These are phyloP conservation scores for Drosophila baimaii DNA, from an alignment of 1,140 invertebrate genomes.

Conservation along the genomic window DNA sequence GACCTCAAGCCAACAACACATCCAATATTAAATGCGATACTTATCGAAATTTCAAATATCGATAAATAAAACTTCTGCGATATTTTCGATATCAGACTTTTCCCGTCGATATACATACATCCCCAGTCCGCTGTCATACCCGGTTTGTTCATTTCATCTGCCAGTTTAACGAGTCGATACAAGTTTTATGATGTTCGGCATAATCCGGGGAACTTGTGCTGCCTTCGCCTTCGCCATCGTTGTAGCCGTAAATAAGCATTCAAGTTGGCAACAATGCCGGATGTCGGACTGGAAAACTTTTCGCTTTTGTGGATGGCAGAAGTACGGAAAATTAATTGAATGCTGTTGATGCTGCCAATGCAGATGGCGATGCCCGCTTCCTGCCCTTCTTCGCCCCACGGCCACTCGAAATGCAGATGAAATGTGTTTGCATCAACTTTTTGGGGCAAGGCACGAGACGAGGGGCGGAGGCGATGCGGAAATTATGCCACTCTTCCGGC, in stretches of 20 bases:
- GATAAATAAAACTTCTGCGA: too few species aligned
- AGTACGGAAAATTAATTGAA: conserved; percentile 72
- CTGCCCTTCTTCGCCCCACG: conserved; percentile 3
- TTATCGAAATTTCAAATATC: too few species aligned
- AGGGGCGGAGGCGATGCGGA: conserved; percentile 46
- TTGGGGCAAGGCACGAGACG: background rate
- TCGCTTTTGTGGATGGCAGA: conserved; percentile 52
- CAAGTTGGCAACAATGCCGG: conserved; percentile 65
- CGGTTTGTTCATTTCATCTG: conserved; percentile 17
- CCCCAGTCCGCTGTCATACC: too few species aligned
- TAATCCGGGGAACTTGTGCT: conserved; percentile 29
- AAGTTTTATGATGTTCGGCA: conserved; percentile 48
- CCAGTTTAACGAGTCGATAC: conserved; percentile 44
- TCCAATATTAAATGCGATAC: too few species aligned
- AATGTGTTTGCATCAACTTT: conserved; percentile 75
- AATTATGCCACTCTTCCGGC: conserved; percentile 73
- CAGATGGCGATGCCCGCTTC: conserved; percentile 18
- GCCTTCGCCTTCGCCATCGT: conserved; percentile 15
- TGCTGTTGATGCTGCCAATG: conserved; percentile 67
- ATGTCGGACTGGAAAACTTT: conserved; percentile 61
- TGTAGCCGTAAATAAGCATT: conserved; percentile 69
- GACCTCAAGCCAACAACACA: too few species aligned
- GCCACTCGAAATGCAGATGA: conserved; percentile 71
- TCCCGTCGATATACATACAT: too few species aligned
- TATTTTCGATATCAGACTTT: too few species aligned